Base-by-base conservation (phyloP, 2,113 vertebrate genomes). In the Motacilla alba region DNA sequence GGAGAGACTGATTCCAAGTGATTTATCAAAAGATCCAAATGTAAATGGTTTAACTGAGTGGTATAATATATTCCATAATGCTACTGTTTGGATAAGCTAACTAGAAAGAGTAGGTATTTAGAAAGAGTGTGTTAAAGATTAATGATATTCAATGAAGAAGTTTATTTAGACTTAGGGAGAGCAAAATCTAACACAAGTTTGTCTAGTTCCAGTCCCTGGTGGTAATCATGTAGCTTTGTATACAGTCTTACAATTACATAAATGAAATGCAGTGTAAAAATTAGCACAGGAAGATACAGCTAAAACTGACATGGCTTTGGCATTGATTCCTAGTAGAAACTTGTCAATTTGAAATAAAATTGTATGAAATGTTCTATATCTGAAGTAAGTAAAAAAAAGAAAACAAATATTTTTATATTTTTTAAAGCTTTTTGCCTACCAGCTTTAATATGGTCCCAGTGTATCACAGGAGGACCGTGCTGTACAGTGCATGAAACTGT, bases 401-500 rank as follows among this genome's bases (percentile, higher is more conserved):
- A 37, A n/a, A n/a, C 0, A 28, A 44, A 7, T 15, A 12, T 20
- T 75, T 83, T 35, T 56, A 35, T 67, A 2, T 22, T 18, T n/a
- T 83, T 24, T 11, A 43, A 75, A 31, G 1, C 6, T 18, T 83
- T 87, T 78, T 78, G 13, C 28, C n/a, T 75, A 10, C 12, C 23
- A 55, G 8, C 30, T 66, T 77, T 81, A 73, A 33, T 33, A 69
- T 17, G 8, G 37, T 63, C 21, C 39, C 13, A 24, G 1, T 49
- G 22, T 56, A 28, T 77, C 5, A 9, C 23, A 31, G 37, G 26
- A 87, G 23, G 7, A 82, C 7, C 0, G 0, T 30, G 11, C 33
- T 49, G 12, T 79, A 41, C 18, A 30, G 24, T 33, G 4, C n/a
- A 33, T 64, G 62, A 75, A 91, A 63, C 17, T 41, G 11, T 49